Base-by-base conservation (phyloP, 2,888 invertebrate genomes). In the Rhimphoctona megacephalus region DNA sequence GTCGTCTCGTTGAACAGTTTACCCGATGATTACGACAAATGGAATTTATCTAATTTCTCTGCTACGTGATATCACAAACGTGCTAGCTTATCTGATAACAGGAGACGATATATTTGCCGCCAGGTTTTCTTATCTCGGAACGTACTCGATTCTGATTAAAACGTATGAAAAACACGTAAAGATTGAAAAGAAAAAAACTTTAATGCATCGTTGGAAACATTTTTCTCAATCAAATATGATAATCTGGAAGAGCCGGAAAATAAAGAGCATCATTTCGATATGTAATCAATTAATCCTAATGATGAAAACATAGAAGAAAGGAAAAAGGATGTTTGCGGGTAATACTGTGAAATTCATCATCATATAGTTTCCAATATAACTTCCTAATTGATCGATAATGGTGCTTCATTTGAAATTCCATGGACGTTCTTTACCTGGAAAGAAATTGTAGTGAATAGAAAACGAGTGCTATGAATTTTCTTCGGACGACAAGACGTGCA, bases 31-130 rank as follows among this genome's bases (percentile, higher is more conserved):
- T 77, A 77, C 80, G 79, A 76, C 70, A 61, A 76, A 52, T 19
- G 67, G 64, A 87, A 77, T 84, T 82, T 88, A 88, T 86, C 82
- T 82, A 84, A 80, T 70, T 88, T 84, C 72, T 73, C 39, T 81
- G 80, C n/a, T 72, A 57, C 66, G 81, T 54, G 76, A 80, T 88
- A 85, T 77, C 81, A 33, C 81, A 36, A n/a, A 66, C 54, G 61
- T 74, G 39, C 46, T 66, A 9, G 67, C 73, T 78, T 86, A 87
- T 87, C 87, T 73, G 87, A 86, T 88, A 85, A 87, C 83, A 49
- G 54, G 54, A 36, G 22, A 74, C 69, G 82, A 82, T 85, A 17
- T 30, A 82, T 84, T 84, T 84, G 72, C 66, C 76, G 79, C 80
- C 11, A 33, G 69, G 25, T 67, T 66, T 69, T 14, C 77, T 86